Evolutionary conservation across 2,113 vertebrate species (phyloP).

Genomic region (Thomomys bottae): DNA sequence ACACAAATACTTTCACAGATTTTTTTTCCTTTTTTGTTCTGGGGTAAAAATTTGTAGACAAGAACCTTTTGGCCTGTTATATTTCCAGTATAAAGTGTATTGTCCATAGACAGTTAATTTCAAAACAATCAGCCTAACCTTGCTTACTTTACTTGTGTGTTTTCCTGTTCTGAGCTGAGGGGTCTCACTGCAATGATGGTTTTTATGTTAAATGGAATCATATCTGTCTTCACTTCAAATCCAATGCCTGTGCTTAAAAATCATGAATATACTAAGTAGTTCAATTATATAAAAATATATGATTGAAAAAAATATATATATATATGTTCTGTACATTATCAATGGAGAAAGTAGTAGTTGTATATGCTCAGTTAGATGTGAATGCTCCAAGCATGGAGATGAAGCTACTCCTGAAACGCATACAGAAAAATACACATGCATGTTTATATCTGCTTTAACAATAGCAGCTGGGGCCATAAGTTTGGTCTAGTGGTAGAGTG

Average conservation of each 20-base stretch:
- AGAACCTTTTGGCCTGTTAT: background rate
- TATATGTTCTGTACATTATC: background rate
- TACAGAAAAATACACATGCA: background rate
- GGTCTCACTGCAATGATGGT: background rate
- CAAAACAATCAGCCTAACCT: background rate
- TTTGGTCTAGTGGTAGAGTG: no score
- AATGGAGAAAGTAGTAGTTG: background rate
- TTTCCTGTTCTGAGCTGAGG: background rate
- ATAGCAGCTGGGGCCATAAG: no score
- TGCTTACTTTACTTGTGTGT: background rate
- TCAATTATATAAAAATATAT: background rate
- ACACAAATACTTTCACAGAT: constrained; percentile 24
- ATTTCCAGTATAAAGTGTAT: constrained; percentile 20
- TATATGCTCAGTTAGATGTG: background rate
- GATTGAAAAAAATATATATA: background rate
- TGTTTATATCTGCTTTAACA: background rate
- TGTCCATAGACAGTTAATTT: background rate
- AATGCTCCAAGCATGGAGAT: background rate
- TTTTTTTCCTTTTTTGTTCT: background rate
- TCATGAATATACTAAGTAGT: background rate
- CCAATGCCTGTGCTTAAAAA: background rate
- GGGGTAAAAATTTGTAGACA: constrained; percentile 52
- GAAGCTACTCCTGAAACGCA: background rate
- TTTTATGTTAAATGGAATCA: background rate
- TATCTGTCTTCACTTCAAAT: constrained; percentile 16